Evolutionary conservation across 2,888 invertebrate species (phyloP).

Genomic region (Corythucha ciliata): DNA sequence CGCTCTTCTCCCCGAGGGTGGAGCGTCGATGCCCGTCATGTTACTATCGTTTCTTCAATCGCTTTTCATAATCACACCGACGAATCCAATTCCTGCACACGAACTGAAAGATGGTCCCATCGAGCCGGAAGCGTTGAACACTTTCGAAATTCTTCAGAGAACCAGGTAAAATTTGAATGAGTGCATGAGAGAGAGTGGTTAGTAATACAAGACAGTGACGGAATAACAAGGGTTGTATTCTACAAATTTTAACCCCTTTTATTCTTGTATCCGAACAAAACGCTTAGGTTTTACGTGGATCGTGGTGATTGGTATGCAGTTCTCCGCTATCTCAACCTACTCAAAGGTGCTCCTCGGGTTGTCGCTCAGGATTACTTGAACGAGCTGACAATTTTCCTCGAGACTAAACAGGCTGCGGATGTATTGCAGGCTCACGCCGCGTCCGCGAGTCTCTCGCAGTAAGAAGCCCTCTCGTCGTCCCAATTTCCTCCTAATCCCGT

Average conservation of each 20-base stretch:
- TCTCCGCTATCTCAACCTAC: constrained; percentile 72
- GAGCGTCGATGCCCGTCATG: constrained; percentile 75
- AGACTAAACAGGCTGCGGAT: constrained; percentile 83
- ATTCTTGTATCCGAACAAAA: background rate
- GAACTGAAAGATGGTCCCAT: constrained; percentile 62
- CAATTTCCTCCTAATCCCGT: too few species aligned
- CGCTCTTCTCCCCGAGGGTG: constrained; percentile 76
- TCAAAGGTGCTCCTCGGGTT: constrained; percentile 77
- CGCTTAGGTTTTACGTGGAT: constrained; percentile 68
- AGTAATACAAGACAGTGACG: background rate
- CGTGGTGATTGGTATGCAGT: constrained; percentile 79
- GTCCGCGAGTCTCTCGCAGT: constrained; percentile 57
- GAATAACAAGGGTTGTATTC: background rate
- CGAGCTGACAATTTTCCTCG: constrained; percentile 70
- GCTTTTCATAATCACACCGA: constrained; percentile 60
- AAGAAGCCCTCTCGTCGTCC: too few species aligned
- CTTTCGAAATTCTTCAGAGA: constrained; percentile 80
- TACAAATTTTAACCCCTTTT: background rate
- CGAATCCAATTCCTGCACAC: constrained; percentile 58
- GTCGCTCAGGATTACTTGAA: constrained; percentile 81
- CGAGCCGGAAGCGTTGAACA: constrained; percentile 65
- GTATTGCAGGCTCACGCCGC: constrained; percentile 82
- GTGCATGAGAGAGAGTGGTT: background rate
- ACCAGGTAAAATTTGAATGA: too few species aligned
- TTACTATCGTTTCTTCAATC: constrained; percentile 84